These are phyloP conservation scores for Cephalopachus bancanus DNA, from an alignment of 2,797 vertebrate species.

Conservation along the genomic window DNA sequence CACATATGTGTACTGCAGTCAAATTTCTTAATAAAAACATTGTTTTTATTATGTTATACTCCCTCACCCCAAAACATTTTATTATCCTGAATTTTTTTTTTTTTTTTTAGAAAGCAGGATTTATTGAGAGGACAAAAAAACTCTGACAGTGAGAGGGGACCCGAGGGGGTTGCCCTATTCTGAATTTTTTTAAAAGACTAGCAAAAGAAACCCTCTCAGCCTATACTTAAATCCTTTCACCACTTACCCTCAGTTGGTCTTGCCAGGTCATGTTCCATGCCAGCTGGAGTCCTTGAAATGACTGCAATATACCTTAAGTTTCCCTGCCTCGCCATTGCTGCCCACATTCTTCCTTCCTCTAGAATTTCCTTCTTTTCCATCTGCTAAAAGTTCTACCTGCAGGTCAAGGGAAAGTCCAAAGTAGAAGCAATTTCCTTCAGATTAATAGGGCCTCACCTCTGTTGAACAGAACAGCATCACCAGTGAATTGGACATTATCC, in stretches of 20 bases:
- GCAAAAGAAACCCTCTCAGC: not conserved
- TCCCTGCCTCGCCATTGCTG: not conserved
- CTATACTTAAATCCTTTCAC: not conserved
- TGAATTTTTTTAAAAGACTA: not conserved
- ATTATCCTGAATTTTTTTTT: not conserved
- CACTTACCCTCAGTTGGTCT: not conserved
- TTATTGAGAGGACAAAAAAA: too few relatives aligned
- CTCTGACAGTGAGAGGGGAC: too few relatives aligned
- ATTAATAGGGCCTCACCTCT: not conserved
- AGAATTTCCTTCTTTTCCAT: not conserved
- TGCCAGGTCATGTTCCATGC: not conserved
- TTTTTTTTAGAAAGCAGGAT: too few relatives aligned
- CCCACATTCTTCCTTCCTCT: not conserved
- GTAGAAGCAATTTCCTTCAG: not conserved
- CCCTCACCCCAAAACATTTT: not conserved
- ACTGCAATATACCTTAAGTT: not conserved
- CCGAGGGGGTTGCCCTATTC: too few relatives aligned
- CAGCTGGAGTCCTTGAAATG: not conserved
- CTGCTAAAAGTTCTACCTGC: not conserved
- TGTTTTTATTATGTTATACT: not conserved
- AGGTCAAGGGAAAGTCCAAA: not conserved
- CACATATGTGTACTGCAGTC: not conserved
- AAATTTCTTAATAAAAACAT: slow-evolving; percentile 41
- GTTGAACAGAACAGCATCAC: not conserved
- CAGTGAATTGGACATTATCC: not conserved